Evolutionary conservation across 2,888 invertebrate species (phyloP), one percentile per base, ranked within the genome.

Genomic region (Belgica antarctica): DNA sequence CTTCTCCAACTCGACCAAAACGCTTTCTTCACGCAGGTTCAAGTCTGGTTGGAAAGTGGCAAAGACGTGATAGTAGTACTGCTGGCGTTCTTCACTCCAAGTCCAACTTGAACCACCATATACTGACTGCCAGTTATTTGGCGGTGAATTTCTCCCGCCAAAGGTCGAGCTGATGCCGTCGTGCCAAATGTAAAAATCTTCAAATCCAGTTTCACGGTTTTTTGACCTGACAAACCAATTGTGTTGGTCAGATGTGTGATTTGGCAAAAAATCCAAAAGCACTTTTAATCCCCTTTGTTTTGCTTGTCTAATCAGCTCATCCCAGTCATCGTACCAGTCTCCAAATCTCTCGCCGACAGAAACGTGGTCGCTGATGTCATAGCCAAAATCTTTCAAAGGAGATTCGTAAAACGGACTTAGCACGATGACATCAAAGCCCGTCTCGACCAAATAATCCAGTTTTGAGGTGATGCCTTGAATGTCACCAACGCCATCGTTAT

Each of bases 121-220:
- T 52, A 77, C 77, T 46, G 52, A 71, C 28, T 68, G 47, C 83
- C 83, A 84, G 72, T 82, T 83, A 70, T 78, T 83, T 0, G 83
- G 84, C 7, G 82, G 81, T 22, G 75, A 72, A 7, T 76, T 73
- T 24, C 28, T n/a, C 4, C 62, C 62, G 10, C 10, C 47, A 63
- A 27, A 27, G 12, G 12, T 70, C n/a, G n/a, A 4, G 71, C 65
- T 27, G 63, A 65, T 1, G 52, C 70, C 70, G 74, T 88, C 83
- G 72, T 81, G 83, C 92, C 92, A 92, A 47, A 91, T 81, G 75
- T 90, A 93, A 77, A 86, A 92, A 76, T 92, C 84, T 34, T 83
- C 85, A 77, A 88, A 92, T 1, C 85, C 86, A 68, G 84, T 82
- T 63, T 83, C 80, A 24, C 81, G 81, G 61, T 81, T 79, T 22